Base-by-base conservation (phyloP, 2,797 vertebrate species). In the Leptatherina wallacei region DNA sequence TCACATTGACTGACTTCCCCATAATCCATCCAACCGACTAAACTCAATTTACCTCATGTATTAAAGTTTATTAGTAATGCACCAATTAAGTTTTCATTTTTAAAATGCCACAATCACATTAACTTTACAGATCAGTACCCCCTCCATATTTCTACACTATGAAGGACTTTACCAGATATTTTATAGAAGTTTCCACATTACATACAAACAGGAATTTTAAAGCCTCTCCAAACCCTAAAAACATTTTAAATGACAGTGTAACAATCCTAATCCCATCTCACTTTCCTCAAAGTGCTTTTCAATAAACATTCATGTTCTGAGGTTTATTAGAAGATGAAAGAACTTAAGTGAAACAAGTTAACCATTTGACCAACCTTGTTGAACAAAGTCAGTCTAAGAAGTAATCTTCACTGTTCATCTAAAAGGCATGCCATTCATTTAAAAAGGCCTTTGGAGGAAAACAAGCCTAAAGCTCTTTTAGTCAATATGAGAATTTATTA, bases 361-460 rank as follows among this genome's bases (percentile, higher is more conserved):
- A 56, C n/a, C 7, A 60, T 27, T 18, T 66, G 51, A 16, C 22
- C 32, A 49, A 22, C 3, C 58, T 58, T 24, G 20, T 38, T 24
- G 22, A 35, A 8, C 24, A 13, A 4, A 4, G 63, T 51, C 66
- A 36, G 36, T 69, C 24, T 65, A 4, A 62, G 4, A 57, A 61
- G 14, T 33, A 12, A n/a, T 36, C 16, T 14, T 51, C 16, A 27
- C 11, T 16, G 30, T 52, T 36, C 3, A 32, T 74, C 68, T 62
- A 32, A 67, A 81, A 40, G 6, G 38, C 38, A 38, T 38, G 38
- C 38, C 4, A 10, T 38, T 38, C 42, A 55, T 33, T 24, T 33
- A 33, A 12, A 12, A 18, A 44, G 47, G 47, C 40, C 5, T 72
- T 65, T 56, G 32, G 35, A 63, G 60, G 33, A 77, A 76, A 65